Evolutionary conservation across 53 echinoderm and acorn worm species (phyloP).

Genomic region (Crossaster papposus): DNA sequence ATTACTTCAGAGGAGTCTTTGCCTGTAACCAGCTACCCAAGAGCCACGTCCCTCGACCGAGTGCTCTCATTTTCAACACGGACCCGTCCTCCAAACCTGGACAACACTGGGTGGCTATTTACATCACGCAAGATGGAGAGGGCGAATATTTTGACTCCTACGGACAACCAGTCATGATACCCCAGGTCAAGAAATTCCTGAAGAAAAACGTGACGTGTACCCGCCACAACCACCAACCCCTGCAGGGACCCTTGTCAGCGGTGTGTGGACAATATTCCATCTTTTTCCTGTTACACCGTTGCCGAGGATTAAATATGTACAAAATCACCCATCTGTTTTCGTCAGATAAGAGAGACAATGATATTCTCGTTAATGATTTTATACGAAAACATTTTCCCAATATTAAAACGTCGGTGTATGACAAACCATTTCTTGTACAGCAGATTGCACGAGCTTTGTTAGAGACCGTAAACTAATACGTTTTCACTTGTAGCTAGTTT

Average conservation of each 20-base stretch:
- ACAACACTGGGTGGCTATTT: slow-evolving; percentile 74
- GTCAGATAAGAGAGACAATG: slow-evolving; percentile 16
- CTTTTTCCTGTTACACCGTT: slow-evolving; percentile 68
- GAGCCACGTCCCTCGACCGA: slow-evolving; percentile 20
- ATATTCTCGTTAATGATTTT: slow-evolving; percentile 37
- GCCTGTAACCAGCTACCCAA: slow-evolving; percentile 20
- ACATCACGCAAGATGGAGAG: slow-evolving; percentile 31
- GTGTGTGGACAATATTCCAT: slow-evolving; percentile 75
- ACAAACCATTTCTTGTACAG: background rate
- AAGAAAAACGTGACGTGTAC: background rate
- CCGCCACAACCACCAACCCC: slow-evolving; percentile 15
- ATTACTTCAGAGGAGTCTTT: slow-evolving; percentile 38
- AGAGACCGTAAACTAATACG: background rate
- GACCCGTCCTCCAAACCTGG: slow-evolving; percentile 64
- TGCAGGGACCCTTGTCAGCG: slow-evolving; percentile 64
- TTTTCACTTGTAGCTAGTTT: background rate
- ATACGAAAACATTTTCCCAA: slow-evolving; percentile 19
- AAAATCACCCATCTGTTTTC: slow-evolving; percentile 2
- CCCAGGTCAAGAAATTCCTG: slow-evolving; percentile 17
- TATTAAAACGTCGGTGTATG: slow-evolving; percentile 1
- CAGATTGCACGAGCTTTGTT: background rate
- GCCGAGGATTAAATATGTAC: slow-evolving; percentile 19
- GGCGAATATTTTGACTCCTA: slow-evolving; percentile 73
- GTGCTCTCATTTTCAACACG: slow-evolving; percentile 58
- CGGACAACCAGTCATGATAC: slow-evolving; percentile 42